Percentiles rank a stretch among this genome's conserved stretches.
Evolutionary conservation across 2,797 vertebrate species (phyloP).

Genomic region (Lemur catta): DNA sequence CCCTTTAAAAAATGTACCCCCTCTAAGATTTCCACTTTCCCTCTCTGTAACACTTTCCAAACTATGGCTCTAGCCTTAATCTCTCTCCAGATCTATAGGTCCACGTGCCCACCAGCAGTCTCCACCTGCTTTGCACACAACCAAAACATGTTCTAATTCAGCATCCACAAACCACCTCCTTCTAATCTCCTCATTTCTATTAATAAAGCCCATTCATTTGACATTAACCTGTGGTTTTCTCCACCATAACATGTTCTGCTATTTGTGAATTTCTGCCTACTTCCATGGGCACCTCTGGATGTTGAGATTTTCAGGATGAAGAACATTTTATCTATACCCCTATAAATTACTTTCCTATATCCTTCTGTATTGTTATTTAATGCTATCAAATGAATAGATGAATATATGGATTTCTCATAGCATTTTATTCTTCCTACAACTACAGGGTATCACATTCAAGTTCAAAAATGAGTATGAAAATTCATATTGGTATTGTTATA

Average conservation of each 20-base stretch:
- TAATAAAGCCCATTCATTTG: background rate
- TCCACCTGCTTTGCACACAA: background rate
- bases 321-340: background rate
- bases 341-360: slow-evolving; percentile 13
- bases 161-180: background rate
- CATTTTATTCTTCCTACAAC: background rate
- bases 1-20: background rate
- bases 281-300: background rate
- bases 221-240: background rate
- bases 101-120: background rate
- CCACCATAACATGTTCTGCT: background rate
- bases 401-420: background rate
- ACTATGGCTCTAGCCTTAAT: background rate
- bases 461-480: slow-evolving; percentile 36
- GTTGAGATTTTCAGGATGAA: background rate
- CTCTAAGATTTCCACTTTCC: slow-evolving; percentile 4
- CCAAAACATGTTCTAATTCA: background rate
- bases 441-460: background rate
- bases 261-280: slow-evolving; percentile 27
- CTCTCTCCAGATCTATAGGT: background rate
- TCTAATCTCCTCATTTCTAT: background rate
- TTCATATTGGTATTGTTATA: background rate
- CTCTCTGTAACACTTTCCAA: background rate
- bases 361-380: background rate
- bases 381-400: background rate